Base-by-base conservation (phyloP, 2,797 vertebrate species). In the Enteromius radiatus region DNA sequence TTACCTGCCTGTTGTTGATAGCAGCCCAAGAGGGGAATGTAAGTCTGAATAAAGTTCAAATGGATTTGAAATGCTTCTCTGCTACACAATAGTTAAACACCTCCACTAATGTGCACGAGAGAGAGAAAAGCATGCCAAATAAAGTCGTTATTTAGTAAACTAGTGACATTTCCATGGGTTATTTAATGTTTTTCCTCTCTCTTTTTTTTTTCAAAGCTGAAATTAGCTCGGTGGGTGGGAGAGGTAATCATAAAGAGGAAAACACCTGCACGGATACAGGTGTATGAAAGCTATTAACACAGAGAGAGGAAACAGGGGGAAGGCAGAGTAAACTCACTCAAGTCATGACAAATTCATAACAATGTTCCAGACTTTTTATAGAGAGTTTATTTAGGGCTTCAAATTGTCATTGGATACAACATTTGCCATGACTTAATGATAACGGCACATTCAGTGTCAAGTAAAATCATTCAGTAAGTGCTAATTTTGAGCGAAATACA, bases 231-330 rank as follows among this genome's bases (percentile, higher is more conserved):
- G 81, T 71, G 52, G 81, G 75, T 61, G 49, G 65, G 75, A 61
- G 52, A 77, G 67, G 56, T 71, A 83, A 83, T 83, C 81, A 83
- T 70, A 69, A 59, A 77, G 75, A 70, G 65, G 64, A 76, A 83
- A 83, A 71, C 81, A 83, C 81, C 81, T 83, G 75, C 81, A 78
- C n/a, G 12, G 75, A 78, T 83, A 70, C 81, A 78, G 81, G 81
- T 83, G 81, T 64, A 47, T 78, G 65, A 63, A 78, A 83, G 81
- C 65, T 70, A 83, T 83, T 83, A 83, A 49, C 75, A 77, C 65
- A 83, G 64, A 41, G 73, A 83, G 74, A 76, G 63, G 23, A 76
- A 82, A 76, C 74, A 69, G 64, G 67, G 38, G 54, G 74, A 56
- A 43, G 56, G 38, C 54, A 83, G 64, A 54, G 61, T 59, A 76